These are phyloP conservation scores for Monopis laevigella DNA, from an alignment of 2,888 invertebrate genomes.

Conservation along the genomic window DNA sequence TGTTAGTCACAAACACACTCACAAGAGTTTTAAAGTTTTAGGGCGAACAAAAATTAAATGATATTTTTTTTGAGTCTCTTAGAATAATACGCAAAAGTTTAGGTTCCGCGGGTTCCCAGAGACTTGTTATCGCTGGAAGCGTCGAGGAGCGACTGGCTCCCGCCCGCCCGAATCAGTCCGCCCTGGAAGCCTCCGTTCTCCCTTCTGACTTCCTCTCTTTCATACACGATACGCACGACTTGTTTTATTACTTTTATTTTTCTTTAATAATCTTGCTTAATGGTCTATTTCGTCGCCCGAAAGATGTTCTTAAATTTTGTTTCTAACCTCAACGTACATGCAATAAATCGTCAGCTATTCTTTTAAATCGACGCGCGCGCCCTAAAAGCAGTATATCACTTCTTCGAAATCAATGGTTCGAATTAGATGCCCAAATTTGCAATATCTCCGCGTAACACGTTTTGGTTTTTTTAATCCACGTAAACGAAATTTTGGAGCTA, in stretches of 20 bases:
- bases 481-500: no score
- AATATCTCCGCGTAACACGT: no score
- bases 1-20: no score
- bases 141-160: constrained; percentile 36
- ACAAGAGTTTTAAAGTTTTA: no score
- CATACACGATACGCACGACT: constrained; percentile 34
- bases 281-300: constrained; percentile 49
- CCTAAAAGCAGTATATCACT: no score
- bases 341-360: no score
- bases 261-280: constrained; percentile 59
- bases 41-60: no score
- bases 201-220: constrained; percentile 23
- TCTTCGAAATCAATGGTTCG: no score
- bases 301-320: constrained; percentile 46
- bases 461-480: no score
- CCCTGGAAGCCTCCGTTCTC: constrained; percentile 24
- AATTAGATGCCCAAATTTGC: no score
- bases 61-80: no score
- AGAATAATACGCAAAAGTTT: constrained; percentile 7
- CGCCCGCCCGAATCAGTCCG: constrained; percentile 34
- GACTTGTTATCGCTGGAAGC: constrained; percentile 1
- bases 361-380: no score
- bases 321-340: constrained; percentile 19
- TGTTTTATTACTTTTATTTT: constrained; percentile 60
- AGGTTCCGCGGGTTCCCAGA: neutral